Evolutionary conservation across 2,888 invertebrate genomes (phyloP).

Genomic region (Trileptium ribeirensis): DNA sequence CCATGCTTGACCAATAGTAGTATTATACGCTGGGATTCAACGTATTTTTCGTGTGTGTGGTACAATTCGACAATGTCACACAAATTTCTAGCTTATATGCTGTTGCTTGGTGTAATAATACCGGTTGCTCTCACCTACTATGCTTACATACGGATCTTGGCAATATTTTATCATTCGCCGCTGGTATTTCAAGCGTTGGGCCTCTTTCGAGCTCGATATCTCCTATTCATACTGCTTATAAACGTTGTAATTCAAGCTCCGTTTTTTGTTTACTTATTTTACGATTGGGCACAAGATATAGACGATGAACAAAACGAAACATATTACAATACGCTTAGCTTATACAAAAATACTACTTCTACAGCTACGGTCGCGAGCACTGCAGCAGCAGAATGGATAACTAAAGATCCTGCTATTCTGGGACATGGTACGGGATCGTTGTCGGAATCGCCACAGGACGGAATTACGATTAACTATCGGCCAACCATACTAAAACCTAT

Average conservation of each 20-base stretch:
- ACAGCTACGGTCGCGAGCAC: background rate
- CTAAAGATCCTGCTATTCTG: background rate
- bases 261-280: background rate
- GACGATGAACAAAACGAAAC: too few species aligned
- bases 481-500: slow-evolving; percentile 34
- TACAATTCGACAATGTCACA: slow-evolving; percentile 43
- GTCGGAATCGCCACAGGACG: too few species aligned
- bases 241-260: slow-evolving; percentile 19
- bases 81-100: slow-evolving; percentile 48
- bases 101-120: slow-evolving; percentile 42
- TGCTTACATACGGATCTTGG: slow-evolving; percentile 47
- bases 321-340: too few species aligned
- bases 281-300: background rate
- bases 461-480: background rate
- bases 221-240: slow-evolving; percentile 46
- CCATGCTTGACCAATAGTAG: slow-evolving; percentile 48
- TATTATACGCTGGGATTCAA: slow-evolving; percentile 46
- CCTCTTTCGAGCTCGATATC: slow-evolving; percentile 46
- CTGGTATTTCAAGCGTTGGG: slow-evolving; percentile 49
- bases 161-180: slow-evolving; percentile 48
- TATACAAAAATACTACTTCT: too few species aligned
- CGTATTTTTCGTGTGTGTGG: slow-evolving; percentile 44
- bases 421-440: background rate
- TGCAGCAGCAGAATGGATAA: background rate
- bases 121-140: slow-evolving; percentile 44